phyloP scores from a whole-genome alignment of 2,113 vertebrate species.

The Clarias gariepinus region DNA sequence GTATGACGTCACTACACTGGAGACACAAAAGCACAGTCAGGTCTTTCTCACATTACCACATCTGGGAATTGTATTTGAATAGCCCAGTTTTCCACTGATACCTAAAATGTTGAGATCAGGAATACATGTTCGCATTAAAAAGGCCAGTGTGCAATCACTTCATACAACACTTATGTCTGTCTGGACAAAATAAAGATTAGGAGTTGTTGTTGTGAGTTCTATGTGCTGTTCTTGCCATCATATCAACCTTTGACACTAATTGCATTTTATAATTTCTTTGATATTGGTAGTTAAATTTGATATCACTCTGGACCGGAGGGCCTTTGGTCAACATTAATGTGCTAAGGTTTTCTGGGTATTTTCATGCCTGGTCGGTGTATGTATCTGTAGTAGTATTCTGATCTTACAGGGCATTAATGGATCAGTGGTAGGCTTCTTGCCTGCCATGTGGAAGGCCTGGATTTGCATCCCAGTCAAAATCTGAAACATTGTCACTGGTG shows the following conservation, averaged over 20 bases:
- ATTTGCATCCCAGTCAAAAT: no score
- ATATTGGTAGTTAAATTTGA: neutral
- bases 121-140: neutral
- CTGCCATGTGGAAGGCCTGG: no score
- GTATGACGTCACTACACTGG: slow-evolving; percentile 81
- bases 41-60: neutral
- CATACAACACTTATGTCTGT: neutral
- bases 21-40: slow-evolving; percentile 37
- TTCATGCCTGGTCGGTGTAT: no score
- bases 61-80: neutral
- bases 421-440: no score
- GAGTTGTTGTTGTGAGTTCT: neutral
- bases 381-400: no score
- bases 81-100: neutral
- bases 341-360: no score
- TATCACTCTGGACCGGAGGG: neutral
- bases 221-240: neutral
- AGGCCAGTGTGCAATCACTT: neutral
- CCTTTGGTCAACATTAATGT: no score
- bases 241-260: neutral
- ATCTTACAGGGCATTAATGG: no score
- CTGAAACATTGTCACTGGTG: no score
- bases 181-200: neutral
- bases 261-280: neutral
- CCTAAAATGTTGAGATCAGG: neutral